Percentiles rank a stretch among this genome's conserved stretches.
phyloP scores from a whole-genome alignment of 2,113 vertebrate species.

The Pachyramphus minor region DNA sequence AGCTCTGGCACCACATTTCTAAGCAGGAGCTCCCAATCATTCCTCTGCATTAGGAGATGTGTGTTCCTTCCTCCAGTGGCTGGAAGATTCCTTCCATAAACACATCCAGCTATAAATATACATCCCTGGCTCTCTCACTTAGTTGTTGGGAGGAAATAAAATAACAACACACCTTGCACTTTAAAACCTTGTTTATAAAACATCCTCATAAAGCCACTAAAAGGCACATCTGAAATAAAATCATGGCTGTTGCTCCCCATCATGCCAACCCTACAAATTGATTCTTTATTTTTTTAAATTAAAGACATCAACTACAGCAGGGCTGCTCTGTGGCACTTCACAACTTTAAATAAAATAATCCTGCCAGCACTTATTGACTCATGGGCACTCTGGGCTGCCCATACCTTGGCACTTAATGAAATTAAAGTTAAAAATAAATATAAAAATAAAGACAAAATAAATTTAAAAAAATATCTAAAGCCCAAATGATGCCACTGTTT shows the following conservation, averaged over 20 bases:
- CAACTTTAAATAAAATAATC: neutral
- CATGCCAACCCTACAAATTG: neutral
- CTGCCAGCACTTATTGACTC: conserved; percentile 15
- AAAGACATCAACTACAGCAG: neutral
- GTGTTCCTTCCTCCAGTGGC: neutral
- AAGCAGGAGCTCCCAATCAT: neutral
- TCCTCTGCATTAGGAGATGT: neutral
- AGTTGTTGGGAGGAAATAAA: neutral
- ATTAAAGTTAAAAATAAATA: neutral
- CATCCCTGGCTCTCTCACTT: neutral
- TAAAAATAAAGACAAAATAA: too few relatives aligned
- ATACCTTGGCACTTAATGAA: neutral
- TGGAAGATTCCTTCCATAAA: neutral
- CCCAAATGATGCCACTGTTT: neutral
- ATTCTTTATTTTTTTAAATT: neutral
- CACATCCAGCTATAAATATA: conserved; percentile 8
- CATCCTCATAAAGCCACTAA: conserved; percentile 6
- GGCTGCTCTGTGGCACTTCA: neutral
- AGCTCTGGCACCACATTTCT: neutral
- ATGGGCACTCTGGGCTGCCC: neutral
- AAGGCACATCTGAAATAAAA: neutral
- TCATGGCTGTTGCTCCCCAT: neutral
- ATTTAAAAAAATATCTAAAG: too few relatives aligned
- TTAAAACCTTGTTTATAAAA: conserved; percentile 17
- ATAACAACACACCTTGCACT: neutral